Base-by-base conservation (phyloP, 2,113 vertebrate species). In the Thamnophis sirtalis region DNA sequence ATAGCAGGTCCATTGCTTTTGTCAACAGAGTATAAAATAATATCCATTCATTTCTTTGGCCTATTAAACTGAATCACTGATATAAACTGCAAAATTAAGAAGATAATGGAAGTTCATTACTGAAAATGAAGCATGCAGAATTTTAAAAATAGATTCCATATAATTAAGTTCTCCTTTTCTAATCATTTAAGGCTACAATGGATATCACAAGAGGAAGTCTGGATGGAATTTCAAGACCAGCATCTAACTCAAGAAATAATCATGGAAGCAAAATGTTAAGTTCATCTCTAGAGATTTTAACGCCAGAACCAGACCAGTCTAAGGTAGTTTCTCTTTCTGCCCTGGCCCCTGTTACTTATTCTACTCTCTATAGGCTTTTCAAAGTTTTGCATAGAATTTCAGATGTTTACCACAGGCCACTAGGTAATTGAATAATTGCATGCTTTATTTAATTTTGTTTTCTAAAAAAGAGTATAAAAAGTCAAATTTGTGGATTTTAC, bases 171-270 rank as follows among this genome's bases (percentile, higher is more conserved):
- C 2, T 13, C 0, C 48, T 26, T 73, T n/a, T 84, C 7, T 48
- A 0, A 26, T 5, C 2, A 0, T 92, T 93, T 92, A 93, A 97
- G 91, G 89, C 90, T 58, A 88, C 15, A 88, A 98, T 99, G 98
- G 97, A 98, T 97, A 98, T 98, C 86, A 96, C 96, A 90, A 98
- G 94, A 94, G 97, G 97, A 6, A 97, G 86, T 91, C 94, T 98
- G 86, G 98, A 98, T 58, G 94, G 97, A 88, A 98, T 98, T 95
- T 98, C 98, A 92, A 96, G 97, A 73, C 97, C 98, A 93, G 95
- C 97, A 73, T 97, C 97, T 88, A 96, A 89, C 86, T 98, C 97
- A 91, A 97, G 95, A 91, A 92, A 93, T 85, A 95, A 93, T 60
- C 91, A 92, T 73, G 96, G 95, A 0, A 97, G 94, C 95, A 97